Evolutionary conservation across 2,113 vertebrate species (phyloP).

Genomic region (Forbesichthys agassizii): DNA sequence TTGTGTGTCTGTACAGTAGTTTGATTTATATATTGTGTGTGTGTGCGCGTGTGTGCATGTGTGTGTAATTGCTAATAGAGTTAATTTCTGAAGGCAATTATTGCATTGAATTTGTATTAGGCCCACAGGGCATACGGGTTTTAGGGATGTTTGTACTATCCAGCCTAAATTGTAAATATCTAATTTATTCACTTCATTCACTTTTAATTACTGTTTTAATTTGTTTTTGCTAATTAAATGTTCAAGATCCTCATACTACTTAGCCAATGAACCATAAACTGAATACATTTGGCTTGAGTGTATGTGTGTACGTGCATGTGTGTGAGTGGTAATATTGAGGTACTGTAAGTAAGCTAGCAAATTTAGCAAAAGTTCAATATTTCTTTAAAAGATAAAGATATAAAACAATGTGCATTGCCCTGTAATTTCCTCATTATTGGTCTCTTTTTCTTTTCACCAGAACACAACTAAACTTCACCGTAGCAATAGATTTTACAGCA

Average conservation of each 20-base stretch:
- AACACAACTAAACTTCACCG: constrained; percentile 97
- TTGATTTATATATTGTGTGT: neutral
- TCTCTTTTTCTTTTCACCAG: constrained; percentile 62
- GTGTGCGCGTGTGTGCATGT: neutral
- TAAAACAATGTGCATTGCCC: too few relatives aligned
- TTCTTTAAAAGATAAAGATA: too few relatives aligned
- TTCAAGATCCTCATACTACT: constrained; percentile 32
- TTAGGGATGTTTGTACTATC: neutral
- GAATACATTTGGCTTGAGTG: neutral
- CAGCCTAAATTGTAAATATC: constrained; percentile 28
- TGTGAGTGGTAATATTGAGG: neutral
- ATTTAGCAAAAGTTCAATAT: too few relatives aligned
- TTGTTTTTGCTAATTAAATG: constrained; percentile 42
- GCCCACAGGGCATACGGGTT: neutral
- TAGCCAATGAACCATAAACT: constrained; percentile 19
- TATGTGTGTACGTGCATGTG: neutral
- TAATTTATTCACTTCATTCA: constrained; percentile 49
- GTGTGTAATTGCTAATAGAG: neutral
- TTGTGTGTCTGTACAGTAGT: too few relatives aligned
- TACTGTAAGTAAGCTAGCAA: too few relatives aligned
- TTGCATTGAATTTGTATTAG: constrained; percentile 12
- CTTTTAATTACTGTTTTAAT: constrained; percentile 50
- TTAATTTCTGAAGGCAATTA: neutral
- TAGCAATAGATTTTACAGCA: constrained; percentile 97
- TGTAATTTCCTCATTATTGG: neutral